Evolutionary conservation across 1,140 invertebrate species (phyloP).

Genomic region (Heterodera schachtii): DNA sequence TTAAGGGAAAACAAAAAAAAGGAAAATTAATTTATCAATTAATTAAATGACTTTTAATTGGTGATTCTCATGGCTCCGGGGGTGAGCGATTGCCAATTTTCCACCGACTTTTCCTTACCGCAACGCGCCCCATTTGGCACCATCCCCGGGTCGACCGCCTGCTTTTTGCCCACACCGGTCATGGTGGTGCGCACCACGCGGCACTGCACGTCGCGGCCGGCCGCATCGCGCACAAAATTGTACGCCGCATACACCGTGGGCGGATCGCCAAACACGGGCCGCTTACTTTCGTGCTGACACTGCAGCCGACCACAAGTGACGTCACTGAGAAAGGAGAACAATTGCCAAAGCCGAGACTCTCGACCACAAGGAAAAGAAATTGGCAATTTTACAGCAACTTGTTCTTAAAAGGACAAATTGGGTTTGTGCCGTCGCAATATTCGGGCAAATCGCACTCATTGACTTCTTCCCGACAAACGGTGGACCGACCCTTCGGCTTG

Average conservation of each 20-base stretch:
- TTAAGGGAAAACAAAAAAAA: too few species aligned
- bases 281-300: slow-evolving; percentile 87
- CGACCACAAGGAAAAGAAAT: neutral
- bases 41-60: too few species aligned
- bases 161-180: slow-evolving; percentile 62
- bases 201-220: slow-evolving; percentile 43
- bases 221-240: slow-evolving; percentile 36
- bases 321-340: slow-evolving; percentile 69
- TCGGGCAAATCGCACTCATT: slow-evolving; percentile 93
- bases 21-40: too few species aligned
- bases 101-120: slow-evolving; percentile 78
- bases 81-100: neutral
- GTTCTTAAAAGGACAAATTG: slow-evolving; percentile 78
- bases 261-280: slow-evolving; percentile 91
- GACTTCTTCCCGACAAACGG: slow-evolving; percentile 77
- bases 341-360: neutral
- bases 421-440: slow-evolving; percentile 87
- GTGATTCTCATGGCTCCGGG: too few species aligned
- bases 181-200: slow-evolving; percentile 43
- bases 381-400: neutral
- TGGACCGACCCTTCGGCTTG: slow-evolving; percentile 73
- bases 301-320: slow-evolving; percentile 88
- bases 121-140: slow-evolving; percentile 92
- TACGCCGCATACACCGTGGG: slow-evolving; percentile 54
- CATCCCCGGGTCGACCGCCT: slow-evolving; percentile 88